phyloP scores from a whole-genome alignment of 2,888 invertebrate species.

The Odontomyia ornata region DNA sequence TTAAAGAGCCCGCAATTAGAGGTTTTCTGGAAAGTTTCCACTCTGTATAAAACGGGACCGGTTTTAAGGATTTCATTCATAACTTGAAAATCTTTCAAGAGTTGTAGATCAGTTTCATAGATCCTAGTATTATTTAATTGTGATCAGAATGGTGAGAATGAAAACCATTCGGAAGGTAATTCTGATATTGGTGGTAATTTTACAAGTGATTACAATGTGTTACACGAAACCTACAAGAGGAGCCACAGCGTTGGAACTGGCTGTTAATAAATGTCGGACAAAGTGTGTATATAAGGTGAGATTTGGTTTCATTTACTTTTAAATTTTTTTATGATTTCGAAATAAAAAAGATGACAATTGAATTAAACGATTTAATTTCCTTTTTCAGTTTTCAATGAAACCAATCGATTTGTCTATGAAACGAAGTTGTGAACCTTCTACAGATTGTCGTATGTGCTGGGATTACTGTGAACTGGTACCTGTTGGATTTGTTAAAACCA shows the following conservation, averaged over 20 bases:
- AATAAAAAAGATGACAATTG: background rate
- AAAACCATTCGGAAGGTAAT: background rate
- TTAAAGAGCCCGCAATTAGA: too few species aligned
- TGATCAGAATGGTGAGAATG: background rate
- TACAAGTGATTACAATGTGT: background rate
- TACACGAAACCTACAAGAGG: background rate
- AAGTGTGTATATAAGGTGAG: conserved; percentile 33
- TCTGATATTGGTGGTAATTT: background rate
- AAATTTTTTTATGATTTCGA: background rate
- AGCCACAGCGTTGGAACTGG: background rate
- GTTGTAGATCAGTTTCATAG: conserved; percentile 4
- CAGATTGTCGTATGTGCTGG: conserved; percentile 39
- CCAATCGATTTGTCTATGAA: background rate
- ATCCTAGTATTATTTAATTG: background rate
- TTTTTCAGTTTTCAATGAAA: conserved; percentile 24
- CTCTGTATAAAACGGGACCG: background rate
- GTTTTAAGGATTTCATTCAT: background rate
- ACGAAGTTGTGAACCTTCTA: background rate
- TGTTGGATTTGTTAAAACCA: background rate
- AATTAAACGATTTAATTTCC: background rate
- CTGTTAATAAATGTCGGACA: background rate
- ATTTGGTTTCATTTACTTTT: background rate
- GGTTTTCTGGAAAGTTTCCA: background rate
- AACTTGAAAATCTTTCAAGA: background rate
- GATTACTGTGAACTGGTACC: conserved; percentile 31